These are phyloP conservation scores for Telmatherina bonti DNA, from an alignment of 2,797 vertebrate species.

Conservation along the genomic window DNA sequence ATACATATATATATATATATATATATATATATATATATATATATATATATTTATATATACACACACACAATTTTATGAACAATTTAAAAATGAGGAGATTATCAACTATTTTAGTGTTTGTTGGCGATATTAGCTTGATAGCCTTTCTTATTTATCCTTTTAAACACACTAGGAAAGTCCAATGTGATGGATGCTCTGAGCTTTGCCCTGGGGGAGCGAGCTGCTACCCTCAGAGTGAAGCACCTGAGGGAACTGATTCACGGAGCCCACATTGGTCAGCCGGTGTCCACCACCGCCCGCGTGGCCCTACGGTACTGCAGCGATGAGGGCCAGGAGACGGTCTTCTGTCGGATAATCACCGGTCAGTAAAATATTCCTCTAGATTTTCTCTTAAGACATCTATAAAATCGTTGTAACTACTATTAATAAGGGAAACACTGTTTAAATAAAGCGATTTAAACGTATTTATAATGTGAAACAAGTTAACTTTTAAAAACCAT, in stretches of 20 bases:
- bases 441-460: not conserved
- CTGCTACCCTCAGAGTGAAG: conserved; percentile 86
- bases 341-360: conserved; percentile 86
- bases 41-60: no score
- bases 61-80: no score
- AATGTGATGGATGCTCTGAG: conserved; percentile 97
- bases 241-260: conserved; percentile 89
- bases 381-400: not conserved
- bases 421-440: no score
- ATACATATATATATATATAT: no score
- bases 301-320: conserved; percentile 87
- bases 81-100: no score
- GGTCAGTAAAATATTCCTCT: conserved; percentile 71
- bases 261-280: conserved; percentile 90
- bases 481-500: no score
- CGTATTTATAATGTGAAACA: not conserved
- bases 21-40: no score
- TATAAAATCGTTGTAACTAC: not conserved
- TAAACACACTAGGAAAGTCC: conserved; percentile 87
- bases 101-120: not conserved
- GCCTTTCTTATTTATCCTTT: not conserved
- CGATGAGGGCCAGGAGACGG: conserved; percentile 83
- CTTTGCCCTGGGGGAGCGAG: conserved; percentile 91
- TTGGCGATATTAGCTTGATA: not conserved
- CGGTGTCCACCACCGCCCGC: conserved; percentile 82